A percentile compares a stretch with the other conserved stretches of the same genome.
Conservation (phyloP, 2,113 vertebrate genomes). For the Cacatua alba region DNA sequence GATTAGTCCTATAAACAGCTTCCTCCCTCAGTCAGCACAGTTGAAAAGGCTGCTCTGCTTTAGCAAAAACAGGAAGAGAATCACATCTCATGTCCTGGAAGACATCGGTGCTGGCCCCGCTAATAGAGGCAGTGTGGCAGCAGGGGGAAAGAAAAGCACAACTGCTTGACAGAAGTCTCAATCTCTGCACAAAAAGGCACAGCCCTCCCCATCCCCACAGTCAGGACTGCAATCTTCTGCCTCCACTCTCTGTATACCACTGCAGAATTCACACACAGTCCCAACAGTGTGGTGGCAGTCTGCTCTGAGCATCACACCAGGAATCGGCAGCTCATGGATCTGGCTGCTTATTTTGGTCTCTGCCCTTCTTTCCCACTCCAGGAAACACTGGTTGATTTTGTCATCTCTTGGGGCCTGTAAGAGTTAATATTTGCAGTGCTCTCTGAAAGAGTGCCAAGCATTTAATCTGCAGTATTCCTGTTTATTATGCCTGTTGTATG, state of each 20-base stretch:
- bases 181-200: not conserved
- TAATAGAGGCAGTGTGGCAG: not conserved
- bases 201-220: not conserved
- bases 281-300: not conserved
- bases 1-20: not conserved
- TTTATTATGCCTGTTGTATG: slow-evolving; percentile 39
- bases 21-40: not conserved
- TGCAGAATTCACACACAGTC: not conserved
- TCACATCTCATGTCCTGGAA: not conserved
- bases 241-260: not conserved
- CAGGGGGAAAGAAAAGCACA: not conserved
- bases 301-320: not conserved
- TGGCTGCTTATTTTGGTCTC: not conserved
- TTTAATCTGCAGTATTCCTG: slow-evolving; percentile 58
- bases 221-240: not conserved
- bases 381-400: not conserved
- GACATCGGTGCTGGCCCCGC: not conserved
- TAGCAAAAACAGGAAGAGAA: not conserved
- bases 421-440: slow-evolving; percentile 44
- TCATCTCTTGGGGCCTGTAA: slow-evolving; percentile 8
- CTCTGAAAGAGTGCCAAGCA: slow-evolving; percentile 45
- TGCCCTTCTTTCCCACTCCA: not conserved
- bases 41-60: not conserved
- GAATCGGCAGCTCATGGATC: not conserved
- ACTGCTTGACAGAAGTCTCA: not conserved